These are phyloP conservation scores for Lordiphosa clarofinis DNA, from an alignment of 1,140 invertebrate genomes.

Conservation along the genomic window DNA sequence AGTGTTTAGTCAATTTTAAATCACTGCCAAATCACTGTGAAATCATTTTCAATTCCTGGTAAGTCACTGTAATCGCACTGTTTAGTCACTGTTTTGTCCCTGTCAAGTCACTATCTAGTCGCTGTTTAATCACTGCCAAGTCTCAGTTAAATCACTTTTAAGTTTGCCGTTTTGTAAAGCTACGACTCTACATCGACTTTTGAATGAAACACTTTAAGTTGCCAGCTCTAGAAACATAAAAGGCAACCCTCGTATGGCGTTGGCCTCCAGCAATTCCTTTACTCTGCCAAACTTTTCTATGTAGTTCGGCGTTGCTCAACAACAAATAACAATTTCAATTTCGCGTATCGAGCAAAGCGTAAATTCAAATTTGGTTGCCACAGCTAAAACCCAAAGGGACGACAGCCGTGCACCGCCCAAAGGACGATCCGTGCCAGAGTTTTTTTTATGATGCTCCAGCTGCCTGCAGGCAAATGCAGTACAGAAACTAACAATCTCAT, in stretches of 20 bases:
- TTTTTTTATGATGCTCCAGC: too few relatives aligned
- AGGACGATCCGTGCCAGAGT: slow-evolving; percentile 12
- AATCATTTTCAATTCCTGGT: too few relatives aligned
- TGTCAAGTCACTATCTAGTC: too few relatives aligned
- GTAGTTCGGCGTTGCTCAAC: slow-evolving; percentile 25
- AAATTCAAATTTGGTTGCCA: slow-evolving; percentile 63
- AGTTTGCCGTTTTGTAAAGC: too few relatives aligned
- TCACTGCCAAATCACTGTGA: too few relatives aligned
- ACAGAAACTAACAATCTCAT: slow-evolving; percentile 76
- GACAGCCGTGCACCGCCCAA: slow-evolving; percentile 11
- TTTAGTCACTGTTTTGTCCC: too few relatives aligned
- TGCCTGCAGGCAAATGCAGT: slow-evolving; percentile 52
- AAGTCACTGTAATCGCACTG: too few relatives aligned
- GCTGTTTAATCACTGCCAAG: too few relatives aligned
- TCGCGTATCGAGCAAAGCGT: slow-evolving; percentile 58
- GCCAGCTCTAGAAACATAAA: too few relatives aligned
- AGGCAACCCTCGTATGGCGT: neutral
- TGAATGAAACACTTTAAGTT: neutral
- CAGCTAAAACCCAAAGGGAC: slow-evolving; percentile 9
- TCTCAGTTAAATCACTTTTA: too few relatives aligned
- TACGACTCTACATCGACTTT: too few relatives aligned
- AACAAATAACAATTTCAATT: slow-evolving; percentile 78
- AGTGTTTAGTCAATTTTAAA: too few relatives aligned
- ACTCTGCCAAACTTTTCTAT: slow-evolving; percentile 26
- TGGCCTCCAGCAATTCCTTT: neutral